Evolutionary conservation across 2,888 invertebrate species (phyloP), one percentile per base, ranked within the genome.

Genomic region (Escarpia spicata): DNA sequence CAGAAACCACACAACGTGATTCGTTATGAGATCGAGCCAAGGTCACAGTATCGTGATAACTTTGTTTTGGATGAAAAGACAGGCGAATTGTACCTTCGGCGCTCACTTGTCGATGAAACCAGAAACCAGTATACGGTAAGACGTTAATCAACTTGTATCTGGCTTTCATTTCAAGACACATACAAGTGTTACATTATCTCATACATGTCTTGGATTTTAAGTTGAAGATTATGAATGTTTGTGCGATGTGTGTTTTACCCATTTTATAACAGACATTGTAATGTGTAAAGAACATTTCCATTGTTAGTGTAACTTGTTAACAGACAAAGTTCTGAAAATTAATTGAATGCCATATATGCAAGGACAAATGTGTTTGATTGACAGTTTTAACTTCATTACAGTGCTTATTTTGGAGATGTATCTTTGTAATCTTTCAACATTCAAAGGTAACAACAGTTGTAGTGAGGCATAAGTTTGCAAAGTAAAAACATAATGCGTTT

Each of bases 61-160:
- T 99, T 99, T 96, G 97, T 98, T 0, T 98, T 99, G 93, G 98
- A 98, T 45, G 97, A 98, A 93, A 98, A 97, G 95, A 98, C 98
- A n/a, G 99, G 99, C n/a, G 97, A 98, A 92, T 98, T 99, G 92
- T 98, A 98, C 93, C 94, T 95, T 9, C 94, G 95, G 37, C 93
- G 94, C 43, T 94, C 94, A 31, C 94, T 95, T 15, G 93, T 93
- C 15, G 94, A 93, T 43, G 94, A 94, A 91, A 92, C 92, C 45
- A 91, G 92, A 52, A 92, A 91, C 37, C 93, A 93, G 45, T 94
- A 94, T 92, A 93, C 93, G n/a, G 94, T 94, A 91, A 92, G 93
- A 75, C 26, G 19, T 26, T 19, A 75, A 75, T 26, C 26, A 75
- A 26, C 19, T 75, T 75, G 75, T 75, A 4, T 91, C 19, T 43